Evolutionary conservation across 2,888 invertebrate genomes (phyloP), one percentile per base, ranked within the genome.

Genomic region (Amblyjoppa fuscipennis): DNA sequence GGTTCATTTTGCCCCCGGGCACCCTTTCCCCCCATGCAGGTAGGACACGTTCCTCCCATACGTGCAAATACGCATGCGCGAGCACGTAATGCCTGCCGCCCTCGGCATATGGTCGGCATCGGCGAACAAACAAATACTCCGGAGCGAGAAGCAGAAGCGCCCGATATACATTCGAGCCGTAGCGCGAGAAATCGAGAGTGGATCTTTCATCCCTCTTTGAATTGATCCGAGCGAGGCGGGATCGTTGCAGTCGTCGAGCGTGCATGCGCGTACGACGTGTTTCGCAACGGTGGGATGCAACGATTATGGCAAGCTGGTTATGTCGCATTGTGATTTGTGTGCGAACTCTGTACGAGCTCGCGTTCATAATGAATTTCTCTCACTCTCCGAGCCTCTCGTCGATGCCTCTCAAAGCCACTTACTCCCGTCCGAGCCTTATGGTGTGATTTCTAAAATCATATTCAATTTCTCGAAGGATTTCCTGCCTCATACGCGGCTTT

Each of bases 371-470:
- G 49, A 66, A 68, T 78, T 78, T 78, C 73, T 83, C 83, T 73
- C 74, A 74, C 69, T 83, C 20, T 45, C 59, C 38, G 59, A 64
- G 70, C 76, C 81, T 68, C 76, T 75, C 76, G 38, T 41, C 41
- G 38, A 61, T 78, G 41, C 64, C 81, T 53, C 78, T 70, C 75
- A 61, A 28, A 64, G 9, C 34, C 71, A 34, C 69, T 64, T 85
- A 81, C 71, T 80, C 51, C 56, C 73, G 45, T 59, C 71, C 75
- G 82, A 81, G 83, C 92, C 92, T 91, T 92, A 92, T 91, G 92
- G 91, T 90, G 90, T 88, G 89, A 92, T 92, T 92, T 91, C 90
- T 90, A 90, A 31, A 92, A 92, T 92, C 91, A 87, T 89, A 92
- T 92, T 92, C 90, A 90, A 92, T 90, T 89, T 84, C 90, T 88